Evolutionary conservation across 2,797 vertebrate genomes (phyloP).

Genomic region (Chloroceryle amazona): DNA sequence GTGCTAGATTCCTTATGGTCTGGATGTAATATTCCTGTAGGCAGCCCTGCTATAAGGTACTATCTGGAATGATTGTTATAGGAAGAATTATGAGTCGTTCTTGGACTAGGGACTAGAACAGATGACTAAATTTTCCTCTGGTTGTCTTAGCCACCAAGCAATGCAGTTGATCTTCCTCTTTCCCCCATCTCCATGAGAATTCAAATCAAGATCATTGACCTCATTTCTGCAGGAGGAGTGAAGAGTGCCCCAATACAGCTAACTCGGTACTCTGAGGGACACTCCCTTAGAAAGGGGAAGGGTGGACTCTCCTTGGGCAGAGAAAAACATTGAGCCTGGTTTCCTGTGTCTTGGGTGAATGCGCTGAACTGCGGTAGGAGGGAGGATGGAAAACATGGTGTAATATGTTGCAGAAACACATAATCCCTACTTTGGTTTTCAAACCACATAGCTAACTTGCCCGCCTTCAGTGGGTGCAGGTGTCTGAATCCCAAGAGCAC

Average conservation of each 20-base stretch:
- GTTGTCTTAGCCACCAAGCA: background rate
- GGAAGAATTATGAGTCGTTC: background rate
- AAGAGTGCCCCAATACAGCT: background rate
- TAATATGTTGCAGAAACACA: background rate
- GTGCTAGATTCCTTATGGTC: background rate
- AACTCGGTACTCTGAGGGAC: background rate
- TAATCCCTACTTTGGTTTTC: background rate
- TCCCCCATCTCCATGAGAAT: background rate
- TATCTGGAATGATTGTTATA: background rate
- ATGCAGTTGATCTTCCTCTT: background rate
- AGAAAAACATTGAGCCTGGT: background rate
- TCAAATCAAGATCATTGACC: background rate
- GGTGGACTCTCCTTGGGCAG: background rate
- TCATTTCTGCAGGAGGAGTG: background rate
- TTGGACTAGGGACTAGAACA: background rate
- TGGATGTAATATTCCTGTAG: background rate
- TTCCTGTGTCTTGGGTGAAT: background rate
- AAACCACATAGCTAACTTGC: background rate
- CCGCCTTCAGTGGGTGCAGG: background rate
- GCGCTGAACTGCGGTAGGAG: background rate
- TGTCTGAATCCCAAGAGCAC: background rate
- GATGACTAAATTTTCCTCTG: background rate
- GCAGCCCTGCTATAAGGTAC: background rate
- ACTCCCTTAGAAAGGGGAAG: background rate
- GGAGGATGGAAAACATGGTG: background rate